Conservation (phyloP, 2,888 invertebrate genomes). For the Glaucopsyche alexis region DNA sequence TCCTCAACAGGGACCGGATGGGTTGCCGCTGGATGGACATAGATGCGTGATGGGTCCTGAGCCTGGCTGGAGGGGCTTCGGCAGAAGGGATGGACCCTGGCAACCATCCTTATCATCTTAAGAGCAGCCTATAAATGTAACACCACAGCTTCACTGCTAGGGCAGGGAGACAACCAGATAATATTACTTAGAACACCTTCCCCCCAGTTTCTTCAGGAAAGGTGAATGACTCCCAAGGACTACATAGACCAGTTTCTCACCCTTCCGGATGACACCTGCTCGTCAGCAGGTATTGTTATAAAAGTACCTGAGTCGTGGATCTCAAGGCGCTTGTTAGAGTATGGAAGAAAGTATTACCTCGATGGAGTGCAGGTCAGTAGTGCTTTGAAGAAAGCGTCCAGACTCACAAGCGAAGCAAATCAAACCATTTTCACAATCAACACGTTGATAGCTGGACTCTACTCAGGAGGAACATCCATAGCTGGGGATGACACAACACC, state of each 20-base stretch:
- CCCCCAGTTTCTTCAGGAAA: background rate
- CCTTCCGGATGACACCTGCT: accelerated
- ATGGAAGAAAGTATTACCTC: background rate
- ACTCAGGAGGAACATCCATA: background rate
- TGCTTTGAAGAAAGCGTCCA: background rate
- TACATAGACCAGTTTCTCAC: background rate
- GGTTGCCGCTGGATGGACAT: background rate
- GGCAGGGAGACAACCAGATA: no score
- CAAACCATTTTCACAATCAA: background rate
- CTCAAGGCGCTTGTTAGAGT: background rate
- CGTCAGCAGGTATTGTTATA: background rate
- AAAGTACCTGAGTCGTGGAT: background rate
- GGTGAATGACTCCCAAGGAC: accelerated
- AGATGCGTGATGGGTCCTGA: background rate
- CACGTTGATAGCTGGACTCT: background rate
- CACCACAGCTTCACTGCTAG: no score
- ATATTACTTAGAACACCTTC: no score
- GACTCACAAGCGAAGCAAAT: background rate
- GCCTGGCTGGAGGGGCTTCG: background rate
- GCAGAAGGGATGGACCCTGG: slow-evolving; percentile 36
- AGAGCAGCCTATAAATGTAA: slow-evolving; percentile 31
- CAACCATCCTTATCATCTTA: slow-evolving; percentile 33
- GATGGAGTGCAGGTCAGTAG: background rate
- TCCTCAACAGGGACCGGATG: background rate
- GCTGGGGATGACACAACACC: background rate